Base-by-base conservation (phyloP, 2,113 vertebrate species). In the Silurus glanis region DNA sequence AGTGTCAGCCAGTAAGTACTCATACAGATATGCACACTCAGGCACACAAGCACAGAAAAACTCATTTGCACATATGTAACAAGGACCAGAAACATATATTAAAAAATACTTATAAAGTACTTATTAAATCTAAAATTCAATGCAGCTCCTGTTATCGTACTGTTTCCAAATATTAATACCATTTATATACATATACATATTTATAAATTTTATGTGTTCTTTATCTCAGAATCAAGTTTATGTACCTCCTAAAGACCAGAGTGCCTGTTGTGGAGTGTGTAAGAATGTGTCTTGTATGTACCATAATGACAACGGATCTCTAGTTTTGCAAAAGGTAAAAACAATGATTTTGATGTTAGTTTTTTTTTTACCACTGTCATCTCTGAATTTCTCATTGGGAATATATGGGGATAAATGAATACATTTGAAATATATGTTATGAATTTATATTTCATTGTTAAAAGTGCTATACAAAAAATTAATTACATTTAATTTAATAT, bases 221-320 rank as follows among this genome's bases (percentile, higher is more conserved):
- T 79, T 93, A 47, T 85, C 84, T 47, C 93, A 99, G 98, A 98
- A 99, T 90, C 97, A 99, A 93, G 92, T 98, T 28, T 99, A 99
- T 2, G 85, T 97, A 51, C 96, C 96, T 83, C 96, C 98, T 0
- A 95, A 94, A 91, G 98, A 98, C 89, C 95, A 96, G 91, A 95
- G 95, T 0, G 93, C 94, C 0, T 99, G 98, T 91, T 99, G 98
- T 5, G 98, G 98, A 2, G 93, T 93, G 87, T 99, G 98, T 92
- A 97, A 93, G 90, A 99, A 99, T 0, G 94, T 97, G 69, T 99
- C 98, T 81, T 99, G 98, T 89, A 90, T 96, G 72, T 92, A 96
- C 85, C 93, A 93, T 76, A 96, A 96, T 83, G 95, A 95, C 83
- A 99, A 98, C 0, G 97, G 97, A 81, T 97, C 97, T 12, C 74